Percentiles rank a stretch among this genome's conserved stretches.
Evolutionary conservation across 2,888 invertebrate species (phyloP).

Genomic region (Drosophila neotestacea): DNA sequence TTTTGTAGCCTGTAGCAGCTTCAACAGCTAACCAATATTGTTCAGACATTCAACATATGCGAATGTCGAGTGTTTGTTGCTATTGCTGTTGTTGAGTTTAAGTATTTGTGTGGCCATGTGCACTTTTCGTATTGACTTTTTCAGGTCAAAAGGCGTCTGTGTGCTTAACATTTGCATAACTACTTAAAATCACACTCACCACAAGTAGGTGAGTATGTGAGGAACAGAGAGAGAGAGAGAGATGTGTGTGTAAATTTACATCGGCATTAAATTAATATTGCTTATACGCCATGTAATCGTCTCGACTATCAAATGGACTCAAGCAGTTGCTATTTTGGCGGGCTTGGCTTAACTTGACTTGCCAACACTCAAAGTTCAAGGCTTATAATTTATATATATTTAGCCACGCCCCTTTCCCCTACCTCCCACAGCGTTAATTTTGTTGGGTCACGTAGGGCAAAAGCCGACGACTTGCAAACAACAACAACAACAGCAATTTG

Average conservation of each 20-base stretch:
- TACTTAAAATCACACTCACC: constrained; percentile 50
- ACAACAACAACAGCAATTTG: constrained; percentile 40
- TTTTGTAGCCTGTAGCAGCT: constrained; percentile 9
- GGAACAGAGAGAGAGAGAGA: neutral
- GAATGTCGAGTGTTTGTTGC: constrained; percentile 26
- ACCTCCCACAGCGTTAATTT: constrained; percentile 46
- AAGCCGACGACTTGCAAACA: constrained; percentile 59
- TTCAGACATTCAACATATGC: constrained; percentile 32
- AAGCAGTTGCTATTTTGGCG: constrained; percentile 15
- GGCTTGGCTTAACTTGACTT: constrained; percentile 1
- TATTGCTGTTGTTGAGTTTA: constrained; percentile 12
- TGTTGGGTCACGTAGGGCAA: constrained; percentile 70
- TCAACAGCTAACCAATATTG: constrained; percentile 30
- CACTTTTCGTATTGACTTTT: constrained; percentile 70
- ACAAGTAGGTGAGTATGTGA: neutral
- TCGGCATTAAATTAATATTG: constrained; percentile 64
- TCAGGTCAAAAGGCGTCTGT: constrained; percentile 72
- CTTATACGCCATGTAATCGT: constrained; percentile 66
- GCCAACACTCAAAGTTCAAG: constrained; percentile 62
- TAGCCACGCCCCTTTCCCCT: constrained; percentile 14
- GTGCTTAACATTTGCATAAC: constrained; percentile 73
- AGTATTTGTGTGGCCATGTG: constrained; percentile 44
- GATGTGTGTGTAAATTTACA: constrained; percentile 17
- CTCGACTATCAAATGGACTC: constrained; percentile 41
- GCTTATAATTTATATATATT: constrained; percentile 37